A percentile compares a stretch with the other conserved stretches of the same genome.
Conservation (phyloP, 2,113 vertebrate species). For the Labeo rohita region DNA sequence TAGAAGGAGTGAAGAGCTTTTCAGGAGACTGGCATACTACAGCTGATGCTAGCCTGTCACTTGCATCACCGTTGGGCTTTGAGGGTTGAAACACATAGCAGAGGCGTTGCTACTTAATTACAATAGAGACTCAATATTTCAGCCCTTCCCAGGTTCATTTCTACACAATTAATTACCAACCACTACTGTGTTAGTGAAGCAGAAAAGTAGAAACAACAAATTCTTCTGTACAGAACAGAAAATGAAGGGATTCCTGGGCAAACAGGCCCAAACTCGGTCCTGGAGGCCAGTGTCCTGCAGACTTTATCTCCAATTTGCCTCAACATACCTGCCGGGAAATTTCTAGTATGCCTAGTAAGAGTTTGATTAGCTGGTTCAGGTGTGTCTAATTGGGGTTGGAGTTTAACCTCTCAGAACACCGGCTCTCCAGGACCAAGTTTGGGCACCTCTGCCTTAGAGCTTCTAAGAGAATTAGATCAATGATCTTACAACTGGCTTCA, state of each 20-base stretch:
- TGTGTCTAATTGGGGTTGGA: no score
- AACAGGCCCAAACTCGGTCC: no score
- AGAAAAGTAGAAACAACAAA: not conserved
- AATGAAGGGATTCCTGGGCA: no score
- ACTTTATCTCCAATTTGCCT: no score
- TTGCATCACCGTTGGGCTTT: conserved; percentile 31
- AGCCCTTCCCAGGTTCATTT: not conserved
- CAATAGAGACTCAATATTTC: not conserved
- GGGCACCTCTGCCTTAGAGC: not conserved
- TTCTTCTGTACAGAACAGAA: not conserved
- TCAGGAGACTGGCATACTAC: conserved; percentile 23
- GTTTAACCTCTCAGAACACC: no score
- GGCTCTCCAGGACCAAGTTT: no score
- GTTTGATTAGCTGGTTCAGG: no score
- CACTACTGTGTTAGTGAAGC: not conserved
- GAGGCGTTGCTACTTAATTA: conserved; percentile 19
- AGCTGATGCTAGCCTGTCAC: conserved; percentile 46
- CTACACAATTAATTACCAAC: not conserved
- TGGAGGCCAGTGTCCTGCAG: no score
- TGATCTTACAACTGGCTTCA: not conserved
- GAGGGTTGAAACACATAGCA: not conserved
- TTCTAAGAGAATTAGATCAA: not conserved
- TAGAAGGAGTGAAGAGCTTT: conserved; percentile 34
- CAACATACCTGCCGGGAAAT: no score
- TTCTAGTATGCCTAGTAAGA: no score